Conservation (phyloP, 2,797 vertebrate genomes). For the Myiothlypis chrysogaster region DNA sequence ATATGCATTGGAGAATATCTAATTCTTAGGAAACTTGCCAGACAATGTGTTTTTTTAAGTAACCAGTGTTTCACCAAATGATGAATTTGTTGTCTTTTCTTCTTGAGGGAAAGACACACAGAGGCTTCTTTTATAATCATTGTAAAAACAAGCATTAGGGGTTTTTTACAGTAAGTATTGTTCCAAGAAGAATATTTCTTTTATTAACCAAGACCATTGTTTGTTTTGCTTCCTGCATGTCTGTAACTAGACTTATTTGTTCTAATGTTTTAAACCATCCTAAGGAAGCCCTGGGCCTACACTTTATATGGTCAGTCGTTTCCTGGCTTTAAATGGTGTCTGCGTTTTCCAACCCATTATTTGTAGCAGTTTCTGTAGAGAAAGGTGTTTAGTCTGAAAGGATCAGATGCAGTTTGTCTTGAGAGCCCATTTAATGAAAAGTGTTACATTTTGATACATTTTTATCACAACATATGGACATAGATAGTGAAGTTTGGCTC, state of each 20-base stretch:
- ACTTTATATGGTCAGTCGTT: not conserved
- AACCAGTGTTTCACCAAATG: not conserved
- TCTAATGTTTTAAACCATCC: not conserved
- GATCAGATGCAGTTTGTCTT: not conserved
- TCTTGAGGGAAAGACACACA: not conserved
- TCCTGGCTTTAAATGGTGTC: not conserved
- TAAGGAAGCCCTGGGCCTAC: not conserved
- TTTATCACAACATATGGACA: fast-evolving
- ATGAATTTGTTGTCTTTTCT: not conserved
- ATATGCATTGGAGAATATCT: not conserved
- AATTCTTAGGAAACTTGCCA: not conserved
- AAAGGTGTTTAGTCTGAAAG: not conserved
- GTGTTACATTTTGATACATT: not conserved
- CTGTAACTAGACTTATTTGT: not conserved
- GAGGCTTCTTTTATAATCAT: not conserved
- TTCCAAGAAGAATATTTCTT: not conserved
- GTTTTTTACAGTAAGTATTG: not conserved
- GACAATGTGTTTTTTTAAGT: not conserved
- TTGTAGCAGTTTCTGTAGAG: not conserved
- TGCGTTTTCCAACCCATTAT: not conserved
- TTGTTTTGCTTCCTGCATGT: not conserved
- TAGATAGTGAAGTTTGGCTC: not conserved
- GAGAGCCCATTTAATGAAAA: not conserved
- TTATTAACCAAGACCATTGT: not conserved
- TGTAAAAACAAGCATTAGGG: not conserved